Base-by-base conservation (phyloP, 1,140 invertebrate genomes). In the Hylaeus anthracinus region DNA sequence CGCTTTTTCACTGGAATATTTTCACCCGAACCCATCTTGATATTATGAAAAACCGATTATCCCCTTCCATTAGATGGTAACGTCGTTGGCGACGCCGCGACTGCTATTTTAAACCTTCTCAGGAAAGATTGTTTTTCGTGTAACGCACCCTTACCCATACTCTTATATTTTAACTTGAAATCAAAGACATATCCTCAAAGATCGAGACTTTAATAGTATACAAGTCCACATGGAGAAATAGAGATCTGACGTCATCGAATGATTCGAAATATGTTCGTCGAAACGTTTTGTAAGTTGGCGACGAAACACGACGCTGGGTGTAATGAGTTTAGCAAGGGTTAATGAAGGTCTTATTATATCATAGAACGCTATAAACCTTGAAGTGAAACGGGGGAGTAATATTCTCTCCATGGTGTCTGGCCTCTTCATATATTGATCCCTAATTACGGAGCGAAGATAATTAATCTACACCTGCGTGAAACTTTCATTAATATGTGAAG, bases 1-100 rank as follows among this genome's bases (percentile, higher is more conserved):
- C 69, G 77, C 51, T 45, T 79, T 81, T 78, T 72, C 39, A 72
- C 55, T 26, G 43, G 67, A 78, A 81, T 86, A 86, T 83, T 86
- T 83, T 83, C 75, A 37, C 66, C 61, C 10, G 26, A 41, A 26
- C 45, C 76, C 48, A 64, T 60, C 72, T 80, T 74, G 48, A 85
- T 74, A 78, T 77, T 65, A 81, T 64, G 60, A 41, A 76, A 72
- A 86, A 64, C 75, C 41, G 70, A 85, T 86, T 82, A 86, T 82
- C 79, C 65, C 63, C 55, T 82, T 85, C 73, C 79, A 82, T 82
- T 85, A 85, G 65, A 45, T 10, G 60, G 51, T 74, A 82, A 86
- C 74, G 51, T 43, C 45, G 45, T 75, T 43, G 26, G 55, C 56
- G 53, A 6, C 64, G 72, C 64, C n/a, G 64, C 63, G 45, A 74